Evolutionary conservation across 1,140 invertebrate species (phyloP), one percentile per base, ranked within the genome.

Genomic region (Cephus cinctus): DNA sequence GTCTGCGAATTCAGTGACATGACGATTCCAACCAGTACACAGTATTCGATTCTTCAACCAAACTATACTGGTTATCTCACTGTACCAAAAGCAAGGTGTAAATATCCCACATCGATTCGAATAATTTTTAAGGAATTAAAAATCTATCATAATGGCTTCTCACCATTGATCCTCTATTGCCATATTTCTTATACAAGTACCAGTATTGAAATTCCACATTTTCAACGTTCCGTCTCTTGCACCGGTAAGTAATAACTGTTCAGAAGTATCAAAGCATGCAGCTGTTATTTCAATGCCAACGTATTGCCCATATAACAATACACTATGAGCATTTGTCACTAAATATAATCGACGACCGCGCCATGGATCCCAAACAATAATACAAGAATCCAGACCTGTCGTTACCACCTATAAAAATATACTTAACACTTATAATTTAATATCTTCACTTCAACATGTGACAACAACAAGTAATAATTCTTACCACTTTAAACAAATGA

Each of bases 191-290:
- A 89, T 60, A 55, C 86, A 87, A 1, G 78, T 77, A 0, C 86
- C 86, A 18, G 85, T 84, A 61, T 88, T 89, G 56, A 89, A 90
- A 64, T 89, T 88, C 89, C 89, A 92, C 5, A 89, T 81, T 77
- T 84, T 84, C 1, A 88, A 65, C 2, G 80, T 78, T 21, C 86
- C 86, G 65, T 87, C 80, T 34, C 81, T 77, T 1, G 83, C 86
- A 0, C 86, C 86, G 0, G 87, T 89, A 0, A 89, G 59, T 3
- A 92, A 73, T 34, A 86, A 75, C 56, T 87, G 83, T 42, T 83
- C 73, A 1, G 82, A 78, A 1, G 82, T 80, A 71, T 90, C 86
- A 67, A 91, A 90, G 54, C 81, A 82, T 5, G 86, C 87, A 0
- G 86, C 83, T 0, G 87, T 89, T 20, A 92, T 89, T 73, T 89